These are phyloP conservation scores for Idaea straminata DNA, from an alignment of 2,888 invertebrate genomes.

Conservation along the genomic window DNA sequence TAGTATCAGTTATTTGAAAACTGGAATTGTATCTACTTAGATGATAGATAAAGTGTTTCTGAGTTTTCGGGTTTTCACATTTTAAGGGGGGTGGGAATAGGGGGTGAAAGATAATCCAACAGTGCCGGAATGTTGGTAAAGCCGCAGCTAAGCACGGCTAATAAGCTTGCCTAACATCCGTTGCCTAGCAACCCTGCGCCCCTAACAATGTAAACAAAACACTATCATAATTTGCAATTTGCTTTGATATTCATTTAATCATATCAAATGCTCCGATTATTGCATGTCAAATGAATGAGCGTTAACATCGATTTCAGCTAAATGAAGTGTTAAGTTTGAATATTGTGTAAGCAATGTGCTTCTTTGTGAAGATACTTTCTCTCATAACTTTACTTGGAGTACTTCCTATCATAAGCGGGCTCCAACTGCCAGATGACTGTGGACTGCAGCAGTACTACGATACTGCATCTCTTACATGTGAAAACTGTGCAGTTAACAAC, in stretches of 20 bases:
- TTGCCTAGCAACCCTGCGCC: constrained; percentile 4
- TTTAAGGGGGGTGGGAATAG: too few species aligned
- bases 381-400: not conserved
- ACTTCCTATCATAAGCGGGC: constrained; percentile 22
- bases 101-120: too few species aligned
- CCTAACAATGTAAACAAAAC: constrained; percentile 4
- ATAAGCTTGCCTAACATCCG: not conserved
- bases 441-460: constrained; percentile 55
- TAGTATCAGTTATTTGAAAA: too few species aligned
- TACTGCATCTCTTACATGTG: constrained; percentile 50
- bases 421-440: constrained; percentile 49
- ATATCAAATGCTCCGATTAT: not conserved
- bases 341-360: not conserved
- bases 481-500: constrained; percentile 52
- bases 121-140: too few species aligned
- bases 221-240: not conserved
- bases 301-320: not conserved
- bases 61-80: too few species aligned
- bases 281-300: not conserved
- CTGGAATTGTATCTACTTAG: too few species aligned
- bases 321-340: not conserved
- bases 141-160: too few species aligned
- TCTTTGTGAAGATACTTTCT: not conserved
- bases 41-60: too few species aligned
- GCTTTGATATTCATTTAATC: not conserved